phyloP scores from a whole-genome alignment of 2,113 vertebrate species.

The Cygnus atratus region DNA sequence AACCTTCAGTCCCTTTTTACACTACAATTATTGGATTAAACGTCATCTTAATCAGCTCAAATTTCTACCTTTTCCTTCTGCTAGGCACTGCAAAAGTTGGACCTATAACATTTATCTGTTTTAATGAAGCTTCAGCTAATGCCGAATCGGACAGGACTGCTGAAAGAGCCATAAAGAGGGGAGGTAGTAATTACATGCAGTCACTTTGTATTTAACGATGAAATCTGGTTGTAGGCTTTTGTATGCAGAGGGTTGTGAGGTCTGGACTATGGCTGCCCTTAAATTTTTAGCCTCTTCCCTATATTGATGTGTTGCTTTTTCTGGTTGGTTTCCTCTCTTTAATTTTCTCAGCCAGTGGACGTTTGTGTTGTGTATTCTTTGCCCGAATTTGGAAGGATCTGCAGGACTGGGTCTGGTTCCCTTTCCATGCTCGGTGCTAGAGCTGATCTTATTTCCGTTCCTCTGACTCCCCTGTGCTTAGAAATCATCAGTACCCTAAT shows the following conservation, averaged over 20 bases:
- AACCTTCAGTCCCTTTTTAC: neutral
- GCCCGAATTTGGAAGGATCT: neutral
- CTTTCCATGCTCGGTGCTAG: neutral
- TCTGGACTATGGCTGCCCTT: neutral
- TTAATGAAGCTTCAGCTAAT: neutral
- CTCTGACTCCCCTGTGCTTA: neutral
- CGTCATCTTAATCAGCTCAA: neutral
- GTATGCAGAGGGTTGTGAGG: neutral
- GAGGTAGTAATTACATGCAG: neutral
- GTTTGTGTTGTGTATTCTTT: neutral
- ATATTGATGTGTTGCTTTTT: neutral
- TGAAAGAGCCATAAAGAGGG: neutral
- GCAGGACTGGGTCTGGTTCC: neutral
- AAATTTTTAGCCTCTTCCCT: neutral
- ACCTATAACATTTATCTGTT: neutral
- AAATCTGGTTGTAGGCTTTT: neutral
- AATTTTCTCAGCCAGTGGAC: neutral
- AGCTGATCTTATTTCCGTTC: neutral
- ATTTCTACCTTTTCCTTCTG: neutral
- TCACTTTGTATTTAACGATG: neutral
- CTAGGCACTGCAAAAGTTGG: neutral
- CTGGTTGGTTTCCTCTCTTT: neutral
- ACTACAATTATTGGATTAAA: conserved; percentile 1
- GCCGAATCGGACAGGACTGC: neutral
- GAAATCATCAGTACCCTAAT: neutral